Conservation (phyloP, 2,888 invertebrate genomes). For the Luffia ferchaultella region DNA sequence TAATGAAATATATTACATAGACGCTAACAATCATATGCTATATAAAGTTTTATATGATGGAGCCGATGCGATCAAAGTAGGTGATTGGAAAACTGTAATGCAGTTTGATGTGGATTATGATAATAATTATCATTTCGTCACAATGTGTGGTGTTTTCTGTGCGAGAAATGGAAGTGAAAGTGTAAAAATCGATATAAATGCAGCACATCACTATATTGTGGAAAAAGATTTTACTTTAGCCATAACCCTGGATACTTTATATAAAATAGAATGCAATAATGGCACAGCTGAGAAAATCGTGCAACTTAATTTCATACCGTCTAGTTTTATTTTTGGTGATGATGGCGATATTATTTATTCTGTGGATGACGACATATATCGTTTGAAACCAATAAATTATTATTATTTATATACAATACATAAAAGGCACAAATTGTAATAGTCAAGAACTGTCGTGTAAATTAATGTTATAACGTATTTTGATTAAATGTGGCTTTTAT, state of each 20-base stretch:
- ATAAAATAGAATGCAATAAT: conserved; percentile 38
- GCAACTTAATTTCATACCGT: conserved; percentile 31
- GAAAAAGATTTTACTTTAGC: conserved; percentile 37
- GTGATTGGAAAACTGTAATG: conserved; percentile 37
- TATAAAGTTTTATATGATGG: conserved; percentile 40
- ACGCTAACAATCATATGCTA: conserved; percentile 46
- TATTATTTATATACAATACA: conserved; percentile 40
- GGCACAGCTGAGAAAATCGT: conserved; percentile 40
- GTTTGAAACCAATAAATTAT: conserved; percentile 39
- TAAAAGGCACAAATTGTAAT: too few relatives aligned
- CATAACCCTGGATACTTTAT: conserved; percentile 32
- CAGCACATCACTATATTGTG: conserved; percentile 26
- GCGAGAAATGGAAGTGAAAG: conserved; percentile 28
- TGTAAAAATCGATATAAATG: conserved; percentile 24
- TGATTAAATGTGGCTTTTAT: too few relatives aligned
- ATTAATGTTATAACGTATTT: too few relatives aligned
- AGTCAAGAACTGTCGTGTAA: too few relatives aligned
- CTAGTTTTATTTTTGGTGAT: conserved; percentile 45
- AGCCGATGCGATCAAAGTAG: conserved; percentile 26
- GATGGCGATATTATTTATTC: conserved; percentile 51
- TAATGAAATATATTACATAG: conserved; percentile 43
- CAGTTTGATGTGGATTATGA: conserved; percentile 43
- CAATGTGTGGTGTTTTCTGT: conserved; percentile 49
- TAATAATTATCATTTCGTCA: conserved; percentile 40
- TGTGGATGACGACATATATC: conserved; percentile 33